Evolutionary conservation across 2,113 vertebrate species (phyloP), one percentile per base, ranked within the genome.

Genomic region (Tachuris rubrigastra): DNA sequence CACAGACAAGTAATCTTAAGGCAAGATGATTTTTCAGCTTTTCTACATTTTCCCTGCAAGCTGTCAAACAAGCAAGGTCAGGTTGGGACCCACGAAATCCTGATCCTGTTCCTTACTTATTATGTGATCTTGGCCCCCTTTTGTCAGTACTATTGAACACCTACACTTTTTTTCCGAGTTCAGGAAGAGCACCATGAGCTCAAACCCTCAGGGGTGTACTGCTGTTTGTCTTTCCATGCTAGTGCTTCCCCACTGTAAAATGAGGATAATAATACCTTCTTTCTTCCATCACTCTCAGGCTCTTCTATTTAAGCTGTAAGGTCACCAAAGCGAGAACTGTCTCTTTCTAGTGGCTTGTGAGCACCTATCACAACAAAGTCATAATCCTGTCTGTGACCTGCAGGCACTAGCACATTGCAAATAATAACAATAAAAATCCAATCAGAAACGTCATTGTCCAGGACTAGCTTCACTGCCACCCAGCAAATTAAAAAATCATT

Each of bases 361-460:
- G 76, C 83, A 92, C 62, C 83, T 92, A 73, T 84, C 89, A 91
- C 81, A 93, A 91, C 85, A 79, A 79, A 90, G 68, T 71, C 63
- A 41, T 94, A 92, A 94, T 92, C 88, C 63, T 84, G 81, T 72
- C 81, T 88, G 63, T 87, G 93, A 89, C 94, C 95, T 91, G 80
- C 78, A 88, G 93, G 84, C 96, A 49, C 72, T 82, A 75, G 63
- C 80, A 53, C 52, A 65, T 89, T 91, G 89, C 78, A 83, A 95
- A 95, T 91, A 91, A 89, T 86, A 96, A 75, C 91, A 91, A 89
- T 89, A 94, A 95, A 95, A 96, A 72, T 44, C 44, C 91, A 93
- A 77, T 95, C 88, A 90, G 69, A 90, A 88, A 87, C 79, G 60
- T 93, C 93, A 84, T 92, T 96, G 92, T 78, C 95, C 72, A 59